phyloP scores from a whole-genome alignment of 2,113 vertebrate genomes.

The Thalassoma bifasciatum region DNA sequence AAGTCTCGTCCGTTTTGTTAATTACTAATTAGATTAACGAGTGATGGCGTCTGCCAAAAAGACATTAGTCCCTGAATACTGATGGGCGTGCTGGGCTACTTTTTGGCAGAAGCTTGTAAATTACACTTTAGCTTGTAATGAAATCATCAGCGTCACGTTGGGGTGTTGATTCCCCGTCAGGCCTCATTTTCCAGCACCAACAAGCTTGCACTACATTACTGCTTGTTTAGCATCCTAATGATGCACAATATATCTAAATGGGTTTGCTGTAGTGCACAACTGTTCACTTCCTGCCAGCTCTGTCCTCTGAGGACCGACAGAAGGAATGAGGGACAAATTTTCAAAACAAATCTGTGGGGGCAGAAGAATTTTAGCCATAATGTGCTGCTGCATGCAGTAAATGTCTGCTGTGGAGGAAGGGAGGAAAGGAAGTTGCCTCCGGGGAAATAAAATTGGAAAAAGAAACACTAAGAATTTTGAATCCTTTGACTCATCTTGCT shows the following conservation, averaged over 20 bases:
- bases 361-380: slow-evolving; percentile 15
- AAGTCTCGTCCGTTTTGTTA: slow-evolving; percentile 30
- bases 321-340: slow-evolving; percentile 6
- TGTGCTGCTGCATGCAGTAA: slow-evolving; percentile 25
- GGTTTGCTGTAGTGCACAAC: neutral
- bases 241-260: slow-evolving; percentile 35
- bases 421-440: slow-evolving; percentile 22
- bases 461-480: neutral
- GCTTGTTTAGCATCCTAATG: slow-evolving; percentile 49
- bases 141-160: slow-evolving; percentile 49
- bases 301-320: slow-evolving; percentile 7
- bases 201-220: slow-evolving; percentile 30
- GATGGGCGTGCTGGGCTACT: slow-evolving; percentile 27
- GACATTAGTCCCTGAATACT: slow-evolving; percentile 17
- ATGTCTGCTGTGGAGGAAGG: slow-evolving; percentile 13
- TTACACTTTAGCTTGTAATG: slow-evolving; percentile 38
- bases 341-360: neutral
- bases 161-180: slow-evolving; percentile 48
- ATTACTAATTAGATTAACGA: slow-evolving; percentile 52
- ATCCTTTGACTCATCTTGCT: neutral
- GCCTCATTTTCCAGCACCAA: slow-evolving; percentile 48
- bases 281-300: slow-evolving; percentile 27
- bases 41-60: slow-evolving; percentile 32
- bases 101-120: slow-evolving; percentile 50
- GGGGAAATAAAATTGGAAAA: slow-evolving; percentile 36